Evolutionary conservation across 2,888 invertebrate species (phyloP).

Genomic region (Cerastis leucographa): DNA sequence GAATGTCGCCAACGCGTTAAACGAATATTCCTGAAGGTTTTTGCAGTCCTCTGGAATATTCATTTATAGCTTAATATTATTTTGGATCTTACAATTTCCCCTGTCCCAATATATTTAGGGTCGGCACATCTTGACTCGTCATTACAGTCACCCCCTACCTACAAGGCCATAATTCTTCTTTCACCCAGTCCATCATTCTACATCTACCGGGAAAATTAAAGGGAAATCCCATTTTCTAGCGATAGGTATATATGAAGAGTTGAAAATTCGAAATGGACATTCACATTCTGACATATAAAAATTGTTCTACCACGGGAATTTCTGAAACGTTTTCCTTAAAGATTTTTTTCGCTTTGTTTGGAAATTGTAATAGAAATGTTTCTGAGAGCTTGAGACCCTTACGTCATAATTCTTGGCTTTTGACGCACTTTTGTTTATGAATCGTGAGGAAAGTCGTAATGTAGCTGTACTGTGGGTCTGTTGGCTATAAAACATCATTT

Average conservation of each 20-base stretch:
- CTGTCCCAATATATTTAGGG: background rate
- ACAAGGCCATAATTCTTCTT: background rate
- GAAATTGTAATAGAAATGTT: slow-evolving; percentile 37
- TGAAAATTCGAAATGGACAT: slow-evolving; percentile 13
- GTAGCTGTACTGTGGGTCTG: slow-evolving; percentile 10
- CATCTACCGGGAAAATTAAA: background rate
- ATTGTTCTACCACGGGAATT: background rate
- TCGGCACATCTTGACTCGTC: too few species aligned
- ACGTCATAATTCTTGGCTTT: slow-evolving; percentile 58
- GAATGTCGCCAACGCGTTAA: slow-evolving; percentile 22
- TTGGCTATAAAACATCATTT: slow-evolving; percentile 45
- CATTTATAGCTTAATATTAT: slow-evolving; percentile 6
- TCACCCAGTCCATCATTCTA: background rate
- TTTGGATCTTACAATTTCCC: background rate
- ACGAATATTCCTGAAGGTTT: slow-evolving; percentile 36
- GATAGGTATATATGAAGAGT: background rate
- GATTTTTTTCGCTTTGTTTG: slow-evolving; percentile 44
- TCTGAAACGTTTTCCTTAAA: slow-evolving; percentile 50
- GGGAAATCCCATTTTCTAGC: background rate
- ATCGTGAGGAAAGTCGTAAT: slow-evolving; percentile 36
- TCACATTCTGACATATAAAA: slow-evolving; percentile 10
- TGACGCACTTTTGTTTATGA: slow-evolving; percentile 50
- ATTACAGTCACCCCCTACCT: too few species aligned
- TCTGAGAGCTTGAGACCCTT: slow-evolving; percentile 44
- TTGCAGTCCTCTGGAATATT: slow-evolving; percentile 15